A percentile compares a stretch with the other conserved stretches of the same genome.
phyloP scores from a whole-genome alignment of 2,888 invertebrate species.

The Acrocera orbiculus region DNA sequence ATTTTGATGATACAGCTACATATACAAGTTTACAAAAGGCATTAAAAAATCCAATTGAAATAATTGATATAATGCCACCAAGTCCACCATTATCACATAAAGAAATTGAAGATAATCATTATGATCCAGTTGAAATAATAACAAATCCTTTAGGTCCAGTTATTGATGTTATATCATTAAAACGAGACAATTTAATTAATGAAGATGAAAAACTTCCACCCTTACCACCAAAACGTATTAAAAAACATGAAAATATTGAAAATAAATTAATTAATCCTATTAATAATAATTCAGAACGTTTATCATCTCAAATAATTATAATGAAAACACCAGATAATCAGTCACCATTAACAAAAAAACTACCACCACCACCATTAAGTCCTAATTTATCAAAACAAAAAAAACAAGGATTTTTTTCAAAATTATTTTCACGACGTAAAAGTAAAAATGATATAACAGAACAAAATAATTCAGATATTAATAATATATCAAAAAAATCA shows the following conservation, averaged over 20 bases:
- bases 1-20: conserved; percentile 60
- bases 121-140: conserved; percentile 28
- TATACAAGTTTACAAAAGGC: conserved; percentile 73
- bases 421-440: conserved; percentile 39
- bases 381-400: conserved; percentile 37
- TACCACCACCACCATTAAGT: conserved; percentile 33
- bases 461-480: conserved; percentile 3
- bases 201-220: conserved; percentile 54
- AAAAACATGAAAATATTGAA: conserved; percentile 34
- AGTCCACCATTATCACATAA: conserved; percentile 23
- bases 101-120: conserved; percentile 30
- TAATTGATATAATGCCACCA: conserved; percentile 39
- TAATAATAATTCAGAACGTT: conserved; percentile 14
- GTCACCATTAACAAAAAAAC: conserved; percentile 35
- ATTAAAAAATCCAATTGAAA: conserved; percentile 61
- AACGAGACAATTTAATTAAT: conserved; percentile 35
- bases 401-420: conserved; percentile 44
- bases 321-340: conserved; percentile 27
- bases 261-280: conserved; percentile 20
- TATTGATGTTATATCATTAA: conserved; percentile 34
- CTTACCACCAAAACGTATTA: conserved; percentile 60
- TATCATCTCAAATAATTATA: conserved; percentile 25
- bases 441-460: conserved; percentile 34
- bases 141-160: conserved; percentile 32
- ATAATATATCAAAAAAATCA: conserved; percentile 7